Evolutionary conservation across 1,140 invertebrate species (phyloP), one percentile per base, ranked within the genome.

Genomic region (Zophobas morio): DNA sequence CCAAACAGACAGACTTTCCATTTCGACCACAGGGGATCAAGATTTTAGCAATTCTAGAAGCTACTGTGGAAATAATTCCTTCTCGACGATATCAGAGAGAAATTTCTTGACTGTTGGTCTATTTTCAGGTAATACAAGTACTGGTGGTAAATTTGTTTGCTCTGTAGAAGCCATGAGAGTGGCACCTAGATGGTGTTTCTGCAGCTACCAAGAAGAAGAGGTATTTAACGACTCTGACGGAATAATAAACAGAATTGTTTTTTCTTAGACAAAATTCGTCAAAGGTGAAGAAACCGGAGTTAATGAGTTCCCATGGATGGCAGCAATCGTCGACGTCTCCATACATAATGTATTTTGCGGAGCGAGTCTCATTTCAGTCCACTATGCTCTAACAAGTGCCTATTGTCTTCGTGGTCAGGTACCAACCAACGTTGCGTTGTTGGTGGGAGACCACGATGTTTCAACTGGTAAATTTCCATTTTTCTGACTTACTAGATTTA

Each of bases 221-320:
- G 2, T 36, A 73, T 39, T 34, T 54, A 6, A 53, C 6, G 49
- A 20, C 20, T 20, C 20, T 20, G 20, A 20, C 20, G 20, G 20
- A 20, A 20, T 20, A 20, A 20, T 20, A 20, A 49, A 51, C 32
- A 6, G 5, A 6, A 1, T 72, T 37, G 1, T 76, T 78, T 60
- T 20, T 53, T 6, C 39, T 39, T 36, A 82, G 81, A 79, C 39
- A 20, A 79, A 89, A 77, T 93, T 93, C 71, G 91, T 93, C 0
- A 90, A 90, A 1, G 92, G 92, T 0, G 60, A 78, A 2, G 84
- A 90, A 73, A 90, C 92, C 0, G 87, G 84, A 2, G 84, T 91
- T 0, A 91, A 92, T 79, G 92, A 93, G 82, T 93, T 85, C 83
- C 90, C 91, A 0, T 90, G 90, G 88, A 92, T 92, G 91, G 90